These are phyloP conservation scores for Drosophila vallismaia DNA, from an alignment of 2,888 invertebrate species.

Conservation along the genomic window DNA sequence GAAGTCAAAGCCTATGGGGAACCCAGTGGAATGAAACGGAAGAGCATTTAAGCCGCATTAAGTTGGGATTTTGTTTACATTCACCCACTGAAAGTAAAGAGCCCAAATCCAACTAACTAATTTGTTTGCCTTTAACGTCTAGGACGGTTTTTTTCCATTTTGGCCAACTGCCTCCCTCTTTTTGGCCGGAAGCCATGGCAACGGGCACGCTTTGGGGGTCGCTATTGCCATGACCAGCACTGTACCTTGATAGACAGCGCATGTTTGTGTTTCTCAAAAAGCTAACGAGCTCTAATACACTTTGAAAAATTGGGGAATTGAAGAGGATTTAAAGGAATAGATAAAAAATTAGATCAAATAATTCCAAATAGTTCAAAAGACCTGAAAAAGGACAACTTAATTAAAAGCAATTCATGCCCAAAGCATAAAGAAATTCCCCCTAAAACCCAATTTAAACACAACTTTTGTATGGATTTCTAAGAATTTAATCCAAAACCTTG, in stretches of 20 bases:
- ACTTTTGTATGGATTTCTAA: too few relatives aligned
- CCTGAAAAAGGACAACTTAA: too few relatives aligned
- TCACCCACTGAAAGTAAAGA: slow-evolving; percentile 50
- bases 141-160: not conserved
- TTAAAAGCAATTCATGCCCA: too few relatives aligned
- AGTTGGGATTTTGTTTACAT: slow-evolving; percentile 67
- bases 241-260: slow-evolving; percentile 20
- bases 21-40: slow-evolving; percentile 24
- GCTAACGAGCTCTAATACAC: not conserved
- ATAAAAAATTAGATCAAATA: too few relatives aligned
- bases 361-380: too few relatives aligned
- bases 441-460: too few relatives aligned
- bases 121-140: slow-evolving; percentile 50
- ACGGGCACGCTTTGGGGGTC: not conserved
- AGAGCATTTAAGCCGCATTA: slow-evolving; percentile 68
- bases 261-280: slow-evolving; percentile 3
- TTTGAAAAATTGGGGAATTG: not conserved
- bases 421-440: too few relatives aligned
- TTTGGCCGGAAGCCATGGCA: slow-evolving; percentile 26
- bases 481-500: too few relatives aligned
- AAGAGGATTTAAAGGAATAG: not conserved
- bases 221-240: slow-evolving; percentile 18
- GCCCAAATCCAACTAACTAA: slow-evolving; percentile 58
- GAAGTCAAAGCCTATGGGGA: not conserved
- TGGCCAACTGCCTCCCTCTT: too few relatives aligned